These are phyloP conservation scores for Camponotus pennsylvanicus DNA, from an alignment of 1,140 invertebrate genomes.

Conservation along the genomic window DNA sequence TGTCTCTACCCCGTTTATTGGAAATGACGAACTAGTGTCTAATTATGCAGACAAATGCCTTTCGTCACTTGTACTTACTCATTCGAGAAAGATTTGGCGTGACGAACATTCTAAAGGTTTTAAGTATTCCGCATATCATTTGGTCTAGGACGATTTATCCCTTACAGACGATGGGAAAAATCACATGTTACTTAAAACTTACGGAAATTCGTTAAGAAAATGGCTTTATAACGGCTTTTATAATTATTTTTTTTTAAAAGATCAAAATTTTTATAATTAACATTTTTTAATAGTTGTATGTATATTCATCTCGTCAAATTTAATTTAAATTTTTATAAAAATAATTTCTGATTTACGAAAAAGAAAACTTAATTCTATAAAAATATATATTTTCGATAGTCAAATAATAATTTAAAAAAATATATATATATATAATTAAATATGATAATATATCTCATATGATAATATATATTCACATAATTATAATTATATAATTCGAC, in stretches of 20 bases:
- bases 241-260: slow-evolving; percentile 6
- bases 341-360: background rate
- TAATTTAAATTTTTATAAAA: background rate
- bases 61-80: slow-evolving; percentile 26
- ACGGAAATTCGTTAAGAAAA: slow-evolving; percentile 6
- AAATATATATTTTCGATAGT: background rate
- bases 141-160: slow-evolving; percentile 7
- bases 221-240: background rate
- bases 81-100: background rate
- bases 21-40: slow-evolving; percentile 48
- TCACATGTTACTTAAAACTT: background rate
- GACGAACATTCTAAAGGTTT: slow-evolving; percentile 22
- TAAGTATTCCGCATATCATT: slow-evolving; percentile 42
- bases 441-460: background rate
- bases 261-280: background rate
- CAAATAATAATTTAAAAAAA: background rate
- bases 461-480: background rate
- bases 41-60: slow-evolving; percentile 53
- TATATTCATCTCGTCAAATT: too few species aligned
- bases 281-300: background rate
- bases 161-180: background rate
- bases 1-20: slow-evolving; percentile 18
- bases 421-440: too few species aligned
- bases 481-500: background rate
- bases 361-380: background rate